A percentile compares a stretch with the other conserved stretches of the same genome.
Conservation (phyloP, 1,140 invertebrate genomes). For the Micrasema minimum region DNA sequence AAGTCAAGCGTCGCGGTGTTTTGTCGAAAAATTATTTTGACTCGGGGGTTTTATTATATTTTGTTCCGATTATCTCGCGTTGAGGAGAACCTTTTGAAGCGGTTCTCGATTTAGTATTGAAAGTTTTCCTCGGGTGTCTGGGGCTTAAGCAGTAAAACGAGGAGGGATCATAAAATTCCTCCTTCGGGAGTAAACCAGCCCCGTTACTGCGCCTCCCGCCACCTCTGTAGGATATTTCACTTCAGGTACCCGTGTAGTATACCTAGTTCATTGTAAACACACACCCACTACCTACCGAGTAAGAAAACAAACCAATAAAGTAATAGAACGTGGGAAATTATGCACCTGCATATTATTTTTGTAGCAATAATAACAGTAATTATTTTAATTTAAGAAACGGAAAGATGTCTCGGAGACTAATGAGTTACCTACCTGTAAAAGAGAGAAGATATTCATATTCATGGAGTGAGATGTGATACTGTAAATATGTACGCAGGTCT, state of each 20-base stretch:
- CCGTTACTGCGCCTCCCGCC: background rate
- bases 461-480: too few relatives aligned
- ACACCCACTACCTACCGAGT: too few relatives aligned
- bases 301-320: conserved; percentile 26
- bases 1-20: background rate
- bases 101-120: background rate
- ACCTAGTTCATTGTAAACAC: background rate
- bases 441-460: too few relatives aligned
- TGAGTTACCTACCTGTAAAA: too few relatives aligned
- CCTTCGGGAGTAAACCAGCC: conserved; percentile 22
- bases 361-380: background rate
- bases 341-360: conserved; percentile 22
- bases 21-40: background rate
- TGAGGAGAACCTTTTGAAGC: conserved; percentile 7
- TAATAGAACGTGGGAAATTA: conserved; percentile 18
- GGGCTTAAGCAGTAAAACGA: conserved; percentile 24
- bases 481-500: too few relatives aligned
- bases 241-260: conserved; percentile 2
- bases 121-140: background rate
- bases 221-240: conserved; percentile 12
- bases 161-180: conserved; percentile 21
- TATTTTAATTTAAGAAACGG: too few relatives aligned
- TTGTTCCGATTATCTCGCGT: background rate
- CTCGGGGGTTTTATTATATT: background rate
- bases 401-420: too few relatives aligned